Base-by-base conservation (phyloP, 2,113 vertebrate genomes). In the Eretmochelys imbricata region DNA sequence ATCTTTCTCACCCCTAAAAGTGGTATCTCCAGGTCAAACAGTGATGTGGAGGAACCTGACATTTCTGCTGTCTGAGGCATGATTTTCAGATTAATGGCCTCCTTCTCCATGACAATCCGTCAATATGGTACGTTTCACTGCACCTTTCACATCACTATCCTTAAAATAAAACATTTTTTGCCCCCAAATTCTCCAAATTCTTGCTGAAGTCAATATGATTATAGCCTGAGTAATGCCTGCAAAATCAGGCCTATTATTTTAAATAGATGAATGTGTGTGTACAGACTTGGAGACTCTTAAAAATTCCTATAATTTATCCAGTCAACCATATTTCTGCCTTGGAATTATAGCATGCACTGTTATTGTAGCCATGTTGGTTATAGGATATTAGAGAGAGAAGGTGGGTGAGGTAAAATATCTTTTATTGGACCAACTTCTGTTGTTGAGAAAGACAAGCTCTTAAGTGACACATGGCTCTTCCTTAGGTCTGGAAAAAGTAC, bases 151-250 rank as follows among this genome's bases (percentile, higher is more conserved):
- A 35, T 25, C 27, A 80, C 76, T 65, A 82, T 80, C 12, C 83
- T 86, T 22, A 89, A 80, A 89, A 84, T 17, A 79, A 92, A 91
- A 82, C 50, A 13, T 91, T 88, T 10, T 53, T 86, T 65, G 81
- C 4, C 1, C 1, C 35, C 25, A 3, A 22, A 27, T 83, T 72
- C 20, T 90, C 82, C 53, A 89, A 49, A 13, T 79, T 89, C 89
- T 25, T 89, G 5, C 5, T 49, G 19, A 87, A 69, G 31, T 78
- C 12, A 90, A 10, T 2, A 3, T 0, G 0, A 54, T 0, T 62
- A 89, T 69, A 14, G 1, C 46, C 81, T 48, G 27, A 62, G 12
- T 25, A 76, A 91, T 51, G 57, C 75, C 7, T 5, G 3, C 53
- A 85, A 88, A 25, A 91, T 75, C 59, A 69, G 3, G 69, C n/a